A percentile compares a stretch with the other conserved stretches of the same genome.
Conservation (phyloP, 1,140 invertebrate genomes). For the Tribolium castaneum region DNA sequence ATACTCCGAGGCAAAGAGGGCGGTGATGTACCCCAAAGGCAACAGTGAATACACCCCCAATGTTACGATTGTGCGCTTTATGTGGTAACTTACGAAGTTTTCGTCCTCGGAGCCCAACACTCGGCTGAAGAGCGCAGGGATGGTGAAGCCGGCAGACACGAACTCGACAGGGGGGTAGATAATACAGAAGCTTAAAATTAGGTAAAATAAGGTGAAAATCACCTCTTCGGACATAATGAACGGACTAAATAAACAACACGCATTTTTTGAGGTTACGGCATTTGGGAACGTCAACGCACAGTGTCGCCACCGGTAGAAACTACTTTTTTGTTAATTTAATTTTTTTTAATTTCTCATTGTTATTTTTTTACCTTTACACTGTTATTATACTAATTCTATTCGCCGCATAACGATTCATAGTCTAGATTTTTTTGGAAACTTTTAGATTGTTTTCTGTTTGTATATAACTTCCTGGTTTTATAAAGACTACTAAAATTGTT, state of each 20-base stretch:
- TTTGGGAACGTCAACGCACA: not conserved
- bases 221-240: constrained; percentile 36
- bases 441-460: no score
- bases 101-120: constrained; percentile 76
- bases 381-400: no score
- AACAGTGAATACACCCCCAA: constrained; percentile 75
- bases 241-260: not conserved
- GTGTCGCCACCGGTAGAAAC: not conserved
- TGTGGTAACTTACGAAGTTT: constrained; percentile 79
- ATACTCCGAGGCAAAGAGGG: not conserved
- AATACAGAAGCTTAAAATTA: constrained; percentile 75
- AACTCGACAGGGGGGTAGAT: constrained; percentile 83
- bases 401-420: no score
- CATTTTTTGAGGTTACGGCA: constrained; percentile 19
- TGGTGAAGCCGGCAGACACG: constrained; percentile 78
- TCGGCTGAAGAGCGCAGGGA: constrained; percentile 73
- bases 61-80: constrained; percentile 74
- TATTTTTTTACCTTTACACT: no score
- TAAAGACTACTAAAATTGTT: no score
- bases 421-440: no score
- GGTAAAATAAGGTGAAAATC: constrained; percentile 76
- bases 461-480: no score
- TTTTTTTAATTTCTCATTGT: no score
- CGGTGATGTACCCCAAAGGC: constrained; percentile 74
- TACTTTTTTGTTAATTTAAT: no score